Percentiles rank a stretch among this genome's conserved stretches.
These are phyloP conservation scores for Drosophila tanythrix DNA, from an alignment of 2,888 invertebrate genomes.

Conservation along the genomic window DNA sequence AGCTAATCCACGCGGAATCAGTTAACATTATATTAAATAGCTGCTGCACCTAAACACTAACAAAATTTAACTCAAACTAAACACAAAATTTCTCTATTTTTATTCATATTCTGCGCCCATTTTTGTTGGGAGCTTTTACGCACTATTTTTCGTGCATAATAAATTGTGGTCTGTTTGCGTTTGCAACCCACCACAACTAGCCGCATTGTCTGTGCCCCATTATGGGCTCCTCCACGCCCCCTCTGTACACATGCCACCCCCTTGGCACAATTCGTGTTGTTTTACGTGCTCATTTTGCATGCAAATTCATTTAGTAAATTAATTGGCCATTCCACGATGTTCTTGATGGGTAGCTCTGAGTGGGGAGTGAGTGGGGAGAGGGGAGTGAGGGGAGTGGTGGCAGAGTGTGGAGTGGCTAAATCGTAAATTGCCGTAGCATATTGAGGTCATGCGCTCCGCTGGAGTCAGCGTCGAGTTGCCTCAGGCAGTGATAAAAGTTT, in stretches of 20 bases:
- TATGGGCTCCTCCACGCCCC: neutral
- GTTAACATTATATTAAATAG: neutral
- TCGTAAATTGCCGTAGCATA: slow-evolving; percentile 59
- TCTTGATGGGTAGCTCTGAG: slow-evolving; percentile 4
- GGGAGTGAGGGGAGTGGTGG: slow-evolving; percentile 9
- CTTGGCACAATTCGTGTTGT: slow-evolving; percentile 26
- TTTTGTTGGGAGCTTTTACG: neutral
- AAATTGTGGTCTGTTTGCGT: slow-evolving; percentile 1
- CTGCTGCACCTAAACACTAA: neutral
- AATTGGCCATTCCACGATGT: slow-evolving; percentile 73
- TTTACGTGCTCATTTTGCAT: slow-evolving; percentile 72
- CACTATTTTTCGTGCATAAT: neutral
- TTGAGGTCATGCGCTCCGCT: slow-evolving; percentile 73
- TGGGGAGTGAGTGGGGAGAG: neutral
- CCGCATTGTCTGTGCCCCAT: slow-evolving; percentile 1
- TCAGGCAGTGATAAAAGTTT: slow-evolving; percentile 11
- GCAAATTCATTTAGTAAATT: slow-evolving; percentile 80
- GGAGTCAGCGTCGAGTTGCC: slow-evolving; percentile 38
- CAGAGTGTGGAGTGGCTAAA: slow-evolving; percentile 29
- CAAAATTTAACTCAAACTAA: neutral
- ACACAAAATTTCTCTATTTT: neutral
- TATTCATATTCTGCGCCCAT: neutral
- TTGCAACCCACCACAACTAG: neutral
- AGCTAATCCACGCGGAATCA: neutral
- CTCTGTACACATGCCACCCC: neutral